Base-by-base conservation (phyloP, 2,113 vertebrate species). In the Limnothrissa miodon region DNA sequence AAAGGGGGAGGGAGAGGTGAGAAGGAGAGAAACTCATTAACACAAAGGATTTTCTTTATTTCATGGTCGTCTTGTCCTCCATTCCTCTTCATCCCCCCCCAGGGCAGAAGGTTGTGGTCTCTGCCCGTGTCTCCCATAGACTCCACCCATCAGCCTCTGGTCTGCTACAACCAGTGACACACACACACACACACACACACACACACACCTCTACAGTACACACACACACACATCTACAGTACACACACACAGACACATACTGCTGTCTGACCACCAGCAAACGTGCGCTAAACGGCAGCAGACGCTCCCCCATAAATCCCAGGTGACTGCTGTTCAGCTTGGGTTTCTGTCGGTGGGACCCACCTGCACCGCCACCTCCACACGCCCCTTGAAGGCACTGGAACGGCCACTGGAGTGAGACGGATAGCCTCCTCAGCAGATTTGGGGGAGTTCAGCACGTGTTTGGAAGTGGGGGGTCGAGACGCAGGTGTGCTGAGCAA, bases 21-120 rank as follows among this genome's bases (percentile, higher is more conserved):
- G 83, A 53, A 80, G 82, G 89, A 11, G 25, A 66, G 29, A 17
- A 36, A 1, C 2, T 25, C 59, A 70, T 33, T 4, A 15, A 62
- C 56, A 62, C 56, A 70, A 23, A 53, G 29, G 62, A 70, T 36
- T 70, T 29, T 70, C 29, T 33, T 70, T 66, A 66, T 70, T 36
- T 70, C 13, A 9, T 70, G 1, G 29, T 36, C 51, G 29, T 36
- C 51, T 17, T 36, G 62, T 70, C 19, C 1, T 53, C 51, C 8
- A 17, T 90, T 88, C 87, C 88, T 88, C 87, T 23, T 84, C 59
- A 79, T 91, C 87, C 84, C 85, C 46, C n/a, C n/a, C 39, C 83
- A 86, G 88, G 80, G 87, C 87, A 44, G 45, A 59, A 53, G 51
- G 51, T 53, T 53, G 19, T 36, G n/a, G 29, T 70, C 62, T 70